Evolutionary conservation across 2,888 invertebrate genomes (phyloP), one percentile per base, ranked within the genome.

Genomic region (Platycheirus rosarum): DNA sequence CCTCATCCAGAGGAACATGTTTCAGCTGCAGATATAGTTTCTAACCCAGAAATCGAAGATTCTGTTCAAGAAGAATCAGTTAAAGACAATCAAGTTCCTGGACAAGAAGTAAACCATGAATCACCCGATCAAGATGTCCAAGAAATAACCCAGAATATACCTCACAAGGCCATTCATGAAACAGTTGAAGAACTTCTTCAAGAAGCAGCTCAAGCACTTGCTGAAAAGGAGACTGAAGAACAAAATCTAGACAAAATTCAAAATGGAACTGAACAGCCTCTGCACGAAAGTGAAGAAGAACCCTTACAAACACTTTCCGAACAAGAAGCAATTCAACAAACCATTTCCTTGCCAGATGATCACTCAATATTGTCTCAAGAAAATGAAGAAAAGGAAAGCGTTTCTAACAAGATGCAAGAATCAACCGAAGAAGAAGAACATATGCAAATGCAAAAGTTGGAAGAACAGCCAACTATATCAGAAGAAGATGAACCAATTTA

Each of bases 161-260:
- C 14, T 9, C 53, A 63, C 9, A 32, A 53, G 18, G 16, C 14
- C 6, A 5, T n/a, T 3, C 73, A 49, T 7, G 40, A 57, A 20
- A 46, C 42, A 35, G 42, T 18, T 35, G 40, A 51, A 53, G 35
- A 63, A n/a, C 13, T 48, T 5, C 48, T 49, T 63, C 48, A 49
- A n/a, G 48, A 37, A 49, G 48, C 48, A 0, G 48, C n/a, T 23
- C 63, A 49, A 46, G 62, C 16, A 29, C 18, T 26, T 11, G 44
- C 53, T 13, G 32, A 71, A 23, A 23, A 71, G 14, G 29, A 29
- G 9, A 2, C 8, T 0, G 37, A 46, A 14, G 46, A 29, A 42
- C 57, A 57, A 4, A 40, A 57, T 7, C 23, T 14, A n/a, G 40
- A 57, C 0, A 23, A 57, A 57, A 6, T 0, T 3, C 63, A 73